Conservation (phyloP, 2,888 invertebrate genomes). For the Periphyllus acericola region DNA sequence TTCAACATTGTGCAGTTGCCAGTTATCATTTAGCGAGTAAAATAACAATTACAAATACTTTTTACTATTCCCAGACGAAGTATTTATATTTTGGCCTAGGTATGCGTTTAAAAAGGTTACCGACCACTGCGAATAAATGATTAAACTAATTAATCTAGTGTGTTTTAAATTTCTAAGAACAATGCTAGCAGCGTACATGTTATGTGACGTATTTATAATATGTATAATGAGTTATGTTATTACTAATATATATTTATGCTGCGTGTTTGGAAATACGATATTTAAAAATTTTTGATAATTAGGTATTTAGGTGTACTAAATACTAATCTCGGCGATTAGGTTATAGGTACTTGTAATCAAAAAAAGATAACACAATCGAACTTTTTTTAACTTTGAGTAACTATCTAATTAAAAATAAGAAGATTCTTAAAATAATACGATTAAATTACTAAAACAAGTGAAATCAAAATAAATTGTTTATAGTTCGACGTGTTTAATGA, state of each 20-base stretch:
- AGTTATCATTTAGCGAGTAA: no score
- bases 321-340: background rate
- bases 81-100: background rate
- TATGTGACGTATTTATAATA: background rate
- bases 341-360: background rate
- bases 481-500: slow-evolving; percentile 1
- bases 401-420: background rate
- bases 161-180: background rate
- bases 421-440: background rate
- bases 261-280: background rate
- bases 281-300: background rate
- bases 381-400: background rate
- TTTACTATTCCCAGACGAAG: no score
- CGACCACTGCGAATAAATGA: background rate
- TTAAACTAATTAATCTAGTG: background rate
- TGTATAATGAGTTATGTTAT: background rate
- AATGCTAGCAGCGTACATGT: background rate
- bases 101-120: background rate
- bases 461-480: slow-evolving; percentile 38
- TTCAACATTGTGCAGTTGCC: no score
- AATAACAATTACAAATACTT: no score
- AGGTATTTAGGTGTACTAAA: background rate
- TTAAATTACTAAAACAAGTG: slow-evolving; percentile 49
- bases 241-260: background rate
- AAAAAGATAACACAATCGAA: background rate